Evolutionary conservation across 2,113 vertebrate genomes (phyloP).

Genomic region (Cercopithecus mona): DNA sequence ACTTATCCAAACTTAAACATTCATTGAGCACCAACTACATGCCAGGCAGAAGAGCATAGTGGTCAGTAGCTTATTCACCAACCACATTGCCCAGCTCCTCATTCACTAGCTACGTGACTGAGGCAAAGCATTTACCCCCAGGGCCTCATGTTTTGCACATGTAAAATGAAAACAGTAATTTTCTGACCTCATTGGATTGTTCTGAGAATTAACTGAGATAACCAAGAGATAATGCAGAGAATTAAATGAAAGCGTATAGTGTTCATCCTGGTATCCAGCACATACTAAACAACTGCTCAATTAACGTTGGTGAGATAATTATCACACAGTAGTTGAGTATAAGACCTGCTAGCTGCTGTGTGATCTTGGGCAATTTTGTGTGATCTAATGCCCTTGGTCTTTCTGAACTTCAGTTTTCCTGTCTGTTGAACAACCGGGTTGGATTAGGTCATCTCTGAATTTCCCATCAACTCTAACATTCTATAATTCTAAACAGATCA

Average conservation of each 20-base stretch:
- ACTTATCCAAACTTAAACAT: neutral
- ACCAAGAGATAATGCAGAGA: neutral
- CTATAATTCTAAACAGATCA: neutral
- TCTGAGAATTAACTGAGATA: constrained; percentile 1
- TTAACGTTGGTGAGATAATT: neutral
- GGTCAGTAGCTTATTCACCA: neutral
- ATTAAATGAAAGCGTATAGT: neutral
- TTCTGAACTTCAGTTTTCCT: neutral
- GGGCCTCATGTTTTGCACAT: neutral
- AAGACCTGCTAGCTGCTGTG: neutral
- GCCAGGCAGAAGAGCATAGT: neutral
- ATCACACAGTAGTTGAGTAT: neutral
- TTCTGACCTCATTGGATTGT: neutral
- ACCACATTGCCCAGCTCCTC: neutral
- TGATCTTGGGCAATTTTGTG: neutral
- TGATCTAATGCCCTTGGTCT: neutral
- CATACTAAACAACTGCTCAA: neutral
- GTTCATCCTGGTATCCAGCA: neutral
- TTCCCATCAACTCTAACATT: neutral
- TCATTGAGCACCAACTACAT: neutral
- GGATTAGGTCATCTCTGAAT: neutral
- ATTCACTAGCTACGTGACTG: neutral
- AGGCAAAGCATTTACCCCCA: neutral
- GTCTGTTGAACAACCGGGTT: neutral
- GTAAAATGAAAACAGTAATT: neutral